Evolutionary conservation across 2,888 invertebrate species (phyloP).

Genomic region (Saturnia pavonia): DNA sequence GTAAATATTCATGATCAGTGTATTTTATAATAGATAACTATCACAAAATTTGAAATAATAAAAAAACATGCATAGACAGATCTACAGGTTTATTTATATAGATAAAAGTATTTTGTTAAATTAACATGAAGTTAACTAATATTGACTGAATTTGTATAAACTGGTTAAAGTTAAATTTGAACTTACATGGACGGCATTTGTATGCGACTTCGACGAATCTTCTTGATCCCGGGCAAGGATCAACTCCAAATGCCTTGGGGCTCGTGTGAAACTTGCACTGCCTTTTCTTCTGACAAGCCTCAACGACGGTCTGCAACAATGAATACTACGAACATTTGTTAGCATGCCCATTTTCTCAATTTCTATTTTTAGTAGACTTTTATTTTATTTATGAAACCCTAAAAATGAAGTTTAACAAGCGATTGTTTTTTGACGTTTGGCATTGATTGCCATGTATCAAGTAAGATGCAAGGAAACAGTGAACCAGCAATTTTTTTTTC

Average conservation of each 20-base stretch:
- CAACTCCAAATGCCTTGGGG: conserved; percentile 93
- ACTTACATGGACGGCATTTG: conserved; percentile 98
- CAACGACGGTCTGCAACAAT: conserved; percentile 96
- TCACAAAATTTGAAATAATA: no score
- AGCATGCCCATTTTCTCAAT: conserved; percentile 61
- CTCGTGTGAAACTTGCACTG: conserved; percentile 95
- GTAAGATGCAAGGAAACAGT: no score
- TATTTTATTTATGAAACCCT: no score
- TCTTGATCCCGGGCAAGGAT: conserved; percentile 95
- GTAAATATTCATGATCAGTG: no score
- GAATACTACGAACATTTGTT: conserved; percentile 86
- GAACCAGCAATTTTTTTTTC: no score
- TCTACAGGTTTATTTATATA: no score
- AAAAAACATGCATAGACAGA: no score
- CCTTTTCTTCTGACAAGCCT: conserved; percentile 95
- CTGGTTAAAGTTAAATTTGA: background rate
- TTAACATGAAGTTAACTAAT: background rate
- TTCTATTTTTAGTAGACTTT: background rate
- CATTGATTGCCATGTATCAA: no score
- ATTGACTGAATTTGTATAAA: background rate
- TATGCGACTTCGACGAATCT: conserved; percentile 98
- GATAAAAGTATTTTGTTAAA: background rate
- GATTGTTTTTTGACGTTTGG: no score
- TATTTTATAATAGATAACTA: no score
- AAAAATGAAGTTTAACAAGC: no score